Conservation (phyloP, 2,113 vertebrate genomes). For the Geothlypis trichas region DNA sequence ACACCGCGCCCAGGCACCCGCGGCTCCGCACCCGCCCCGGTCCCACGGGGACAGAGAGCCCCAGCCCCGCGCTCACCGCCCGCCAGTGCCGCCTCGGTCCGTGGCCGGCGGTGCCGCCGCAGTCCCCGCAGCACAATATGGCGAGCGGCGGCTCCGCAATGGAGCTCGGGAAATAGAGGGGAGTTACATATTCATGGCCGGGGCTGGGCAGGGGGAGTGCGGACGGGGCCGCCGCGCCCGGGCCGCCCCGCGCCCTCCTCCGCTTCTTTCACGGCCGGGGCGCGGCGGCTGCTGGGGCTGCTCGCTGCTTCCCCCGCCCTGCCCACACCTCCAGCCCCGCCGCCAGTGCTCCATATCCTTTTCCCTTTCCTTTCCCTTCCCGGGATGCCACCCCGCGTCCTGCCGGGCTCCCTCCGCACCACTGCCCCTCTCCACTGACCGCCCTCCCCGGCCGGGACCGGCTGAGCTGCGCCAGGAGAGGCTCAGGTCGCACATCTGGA, state of each 20-base stretch:
- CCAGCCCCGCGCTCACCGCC: neutral
- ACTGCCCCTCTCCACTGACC: neutral
- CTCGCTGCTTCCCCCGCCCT: neutral
- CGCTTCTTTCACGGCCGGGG: neutral
- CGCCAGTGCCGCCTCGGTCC: neutral
- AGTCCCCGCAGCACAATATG: conserved; percentile 78
- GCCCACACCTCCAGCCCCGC: neutral
- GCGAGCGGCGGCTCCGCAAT: conserved; percentile 78
- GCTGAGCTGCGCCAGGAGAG: neutral
- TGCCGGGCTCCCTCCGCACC: neutral
- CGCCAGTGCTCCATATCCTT: neutral
- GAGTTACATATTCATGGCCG: conserved; percentile 42
- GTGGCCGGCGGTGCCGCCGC: neutral
- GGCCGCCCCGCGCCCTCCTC: neutral
- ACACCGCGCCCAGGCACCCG: neutral
- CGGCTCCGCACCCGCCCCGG: neutral
- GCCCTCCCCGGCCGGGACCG: neutral
- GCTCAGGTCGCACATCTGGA: neutral
- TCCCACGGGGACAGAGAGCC: neutral
- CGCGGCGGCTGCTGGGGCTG: neutral
- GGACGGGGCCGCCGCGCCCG: neutral
- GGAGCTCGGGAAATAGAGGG: conserved; percentile 78
- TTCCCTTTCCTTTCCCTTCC: neutral
- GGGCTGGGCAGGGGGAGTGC: conserved; percentile 18
- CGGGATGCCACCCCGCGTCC: neutral